Evolutionary conservation across 2,888 invertebrate genomes (phyloP), one percentile per base, ranked within the genome.

Genomic region (Diarsia mendica): DNA sequence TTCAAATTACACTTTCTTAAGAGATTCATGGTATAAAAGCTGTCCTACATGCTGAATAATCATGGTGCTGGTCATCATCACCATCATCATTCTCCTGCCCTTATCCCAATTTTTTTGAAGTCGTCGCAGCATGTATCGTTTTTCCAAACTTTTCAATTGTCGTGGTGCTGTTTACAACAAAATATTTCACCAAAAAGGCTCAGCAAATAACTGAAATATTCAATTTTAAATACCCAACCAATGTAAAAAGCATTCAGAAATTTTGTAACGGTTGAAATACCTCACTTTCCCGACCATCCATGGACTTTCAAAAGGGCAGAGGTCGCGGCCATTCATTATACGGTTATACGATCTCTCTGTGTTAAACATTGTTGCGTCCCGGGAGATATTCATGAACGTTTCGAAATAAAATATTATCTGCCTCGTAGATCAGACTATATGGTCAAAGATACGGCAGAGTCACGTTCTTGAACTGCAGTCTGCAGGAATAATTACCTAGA

Each of bases 291-390:
- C n/a, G 39, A 48, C 9, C n/a, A 60, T 39, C 15, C 60, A 44
- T 64, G 33, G 49, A 55, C 23, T 70, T 68, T 49, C 18, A n/a
- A 79, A 82, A 74, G 67, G 58, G 44, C 77, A 82, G 20, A 65
- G 72, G 44, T 80, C 67, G 53, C 2, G 58, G 72, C 53, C 72
- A 28, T 69, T 69, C 48, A 49, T 18, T 60, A n/a, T 51, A 51
- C 60, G 48, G 53, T 18, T 60, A 20, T 48, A 51, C 60, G 48
- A 64, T 64, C 9, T 33, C 13, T 69, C 33, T 65, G 44, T 46
- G 44, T 53, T 77, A 23, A 68, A 81, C 33, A 46, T 46, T 48
- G 58, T 69, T 60, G 15, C 2, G 1, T 28, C 49, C 11, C 18
- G 11, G 23, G 53, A 53, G 64, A 55, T 64, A 44, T 67, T 55